Conservation (phyloP, 1,140 invertebrate species). For the Micrasema minimum region DNA sequence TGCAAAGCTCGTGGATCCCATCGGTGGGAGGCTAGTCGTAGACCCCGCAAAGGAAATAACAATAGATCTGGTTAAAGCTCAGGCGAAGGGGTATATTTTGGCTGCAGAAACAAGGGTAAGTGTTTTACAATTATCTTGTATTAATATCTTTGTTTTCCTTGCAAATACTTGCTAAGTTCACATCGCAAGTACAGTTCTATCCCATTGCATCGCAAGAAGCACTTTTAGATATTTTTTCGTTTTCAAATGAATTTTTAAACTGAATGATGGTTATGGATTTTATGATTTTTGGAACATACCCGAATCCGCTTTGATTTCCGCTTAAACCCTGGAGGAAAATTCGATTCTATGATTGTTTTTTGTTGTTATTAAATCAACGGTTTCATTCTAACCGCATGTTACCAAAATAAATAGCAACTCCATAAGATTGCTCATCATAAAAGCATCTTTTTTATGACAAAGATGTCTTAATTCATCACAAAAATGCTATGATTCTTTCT, state of each 20-base stretch:
- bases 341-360: constrained; percentile 19
- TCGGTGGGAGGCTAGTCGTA: constrained; percentile 75
- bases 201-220: constrained; percentile 26
- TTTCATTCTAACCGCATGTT: constrained; percentile 32
- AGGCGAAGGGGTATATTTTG: constrained; percentile 86
- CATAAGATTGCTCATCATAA: neutral
- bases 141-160: constrained; percentile 19
- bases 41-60: constrained; percentile 72
- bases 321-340: neutral
- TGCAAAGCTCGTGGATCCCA: constrained; percentile 79
- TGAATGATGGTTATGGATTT: constrained; percentile 36
- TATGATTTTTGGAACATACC: constrained; percentile 9
- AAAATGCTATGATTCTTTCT: too few species aligned
- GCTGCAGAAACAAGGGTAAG: constrained; percentile 93
- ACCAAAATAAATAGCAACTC: constrained; percentile 12
- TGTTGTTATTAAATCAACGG: constrained; percentile 7
- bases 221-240: constrained; percentile 21
- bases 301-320: constrained; percentile 26
- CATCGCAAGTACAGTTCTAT: constrained; percentile 20
- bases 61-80: constrained; percentile 87
- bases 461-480: neutral
- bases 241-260: constrained; percentile 7
- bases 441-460: constrained; percentile 24
- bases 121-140: constrained; percentile 55
- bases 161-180: constrained; percentile 25